These are phyloP conservation scores for Dicrostonyx torquatus DNA, from an alignment of 2,797 vertebrate species.

Conservation along the genomic window DNA sequence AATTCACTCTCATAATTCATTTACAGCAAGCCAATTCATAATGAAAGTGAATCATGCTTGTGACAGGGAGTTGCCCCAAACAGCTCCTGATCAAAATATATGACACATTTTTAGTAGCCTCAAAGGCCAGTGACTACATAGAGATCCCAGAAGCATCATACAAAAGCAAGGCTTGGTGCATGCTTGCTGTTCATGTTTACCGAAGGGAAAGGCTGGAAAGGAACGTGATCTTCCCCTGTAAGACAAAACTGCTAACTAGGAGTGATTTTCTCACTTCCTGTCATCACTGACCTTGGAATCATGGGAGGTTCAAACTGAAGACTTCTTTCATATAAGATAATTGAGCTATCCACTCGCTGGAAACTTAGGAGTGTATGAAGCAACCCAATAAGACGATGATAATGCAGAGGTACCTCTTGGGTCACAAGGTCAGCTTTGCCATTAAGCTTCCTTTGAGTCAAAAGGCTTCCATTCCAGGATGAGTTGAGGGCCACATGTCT, in stretches of 20 bases:
- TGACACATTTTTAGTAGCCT: background rate
- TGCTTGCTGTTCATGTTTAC: background rate
- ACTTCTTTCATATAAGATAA: background rate
- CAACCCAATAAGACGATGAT: background rate
- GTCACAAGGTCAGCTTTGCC: background rate
- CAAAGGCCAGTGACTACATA: background rate
- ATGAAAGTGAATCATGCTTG: conserved; percentile 11
- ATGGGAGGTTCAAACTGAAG: background rate
- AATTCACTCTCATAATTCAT: background rate
- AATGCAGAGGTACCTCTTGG: background rate
- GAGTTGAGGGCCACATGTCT: background rate
- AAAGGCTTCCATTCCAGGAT: background rate
- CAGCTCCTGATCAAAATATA: background rate
- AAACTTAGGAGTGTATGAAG: background rate
- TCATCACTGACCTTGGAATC: background rate
- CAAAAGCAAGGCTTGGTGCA: background rate
- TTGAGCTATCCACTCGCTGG: background rate
- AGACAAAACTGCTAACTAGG: background rate
- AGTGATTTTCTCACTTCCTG: conserved; percentile 17
- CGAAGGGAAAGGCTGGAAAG: background rate
- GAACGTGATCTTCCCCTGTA: background rate
- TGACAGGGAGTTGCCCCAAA: background rate
- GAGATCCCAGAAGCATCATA: background rate
- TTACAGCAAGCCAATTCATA: background rate
- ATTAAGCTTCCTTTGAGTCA: background rate